These are phyloP conservation scores for Empidonax traillii DNA, from an alignment of 2,113 vertebrate genomes.

Conservation along the genomic window DNA sequence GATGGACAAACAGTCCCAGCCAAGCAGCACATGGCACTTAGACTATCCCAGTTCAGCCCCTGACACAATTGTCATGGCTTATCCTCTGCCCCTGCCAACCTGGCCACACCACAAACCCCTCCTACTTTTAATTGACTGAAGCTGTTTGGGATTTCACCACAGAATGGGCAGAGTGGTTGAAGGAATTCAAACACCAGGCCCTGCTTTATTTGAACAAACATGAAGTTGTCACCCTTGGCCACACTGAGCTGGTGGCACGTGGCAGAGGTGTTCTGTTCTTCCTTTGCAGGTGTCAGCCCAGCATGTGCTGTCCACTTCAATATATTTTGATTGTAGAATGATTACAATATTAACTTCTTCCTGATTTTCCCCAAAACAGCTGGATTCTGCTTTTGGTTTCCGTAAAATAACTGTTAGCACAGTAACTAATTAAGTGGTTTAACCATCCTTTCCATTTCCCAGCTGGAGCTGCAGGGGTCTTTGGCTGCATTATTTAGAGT, in stretches of 20 bases:
- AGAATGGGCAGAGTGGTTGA: background rate
- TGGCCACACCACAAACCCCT: background rate
- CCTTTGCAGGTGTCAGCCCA: background rate
- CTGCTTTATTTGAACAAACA: background rate
- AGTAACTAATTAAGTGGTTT: constrained; percentile 24
- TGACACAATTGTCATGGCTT: background rate
- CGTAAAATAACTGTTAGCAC: background rate
- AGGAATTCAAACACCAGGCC: background rate
- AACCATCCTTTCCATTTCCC: background rate
- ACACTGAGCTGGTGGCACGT: background rate
- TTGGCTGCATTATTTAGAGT: background rate
- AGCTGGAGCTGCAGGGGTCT: constrained; percentile 11
- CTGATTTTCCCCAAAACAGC: background rate
- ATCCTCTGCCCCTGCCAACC: background rate
- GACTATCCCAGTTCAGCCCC: background rate
- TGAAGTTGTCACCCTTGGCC: background rate
- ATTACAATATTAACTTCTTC: background rate
- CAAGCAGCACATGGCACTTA: background rate
- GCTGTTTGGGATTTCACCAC: background rate
- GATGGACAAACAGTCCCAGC: background rate
- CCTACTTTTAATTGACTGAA: background rate
- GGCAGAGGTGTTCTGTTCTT: background rate
- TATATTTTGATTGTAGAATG: background rate
- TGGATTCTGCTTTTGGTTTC: background rate
- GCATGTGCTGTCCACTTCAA: background rate